Conservation (phyloP, 2,797 vertebrate genomes). For the Esox lucius region DNA sequence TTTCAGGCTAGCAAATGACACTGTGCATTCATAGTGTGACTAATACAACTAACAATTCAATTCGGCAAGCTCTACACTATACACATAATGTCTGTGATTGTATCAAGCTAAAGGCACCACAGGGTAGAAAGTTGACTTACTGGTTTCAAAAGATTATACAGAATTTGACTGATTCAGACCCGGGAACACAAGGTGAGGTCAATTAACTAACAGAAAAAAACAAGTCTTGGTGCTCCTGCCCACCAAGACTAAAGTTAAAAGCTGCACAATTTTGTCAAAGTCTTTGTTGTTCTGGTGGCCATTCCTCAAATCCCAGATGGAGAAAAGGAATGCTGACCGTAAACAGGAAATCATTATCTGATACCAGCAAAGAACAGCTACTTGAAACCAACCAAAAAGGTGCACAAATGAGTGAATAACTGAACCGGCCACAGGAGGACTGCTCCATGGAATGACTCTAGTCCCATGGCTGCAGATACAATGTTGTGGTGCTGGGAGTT, state of each 20-base stretch:
- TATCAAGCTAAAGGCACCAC: constrained; percentile 29
- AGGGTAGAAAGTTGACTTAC: constrained; percentile 34
- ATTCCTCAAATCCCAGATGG: constrained; percentile 19
- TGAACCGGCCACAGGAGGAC: constrained; percentile 28
- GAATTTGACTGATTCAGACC: constrained; percentile 1
- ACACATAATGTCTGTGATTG: constrained; percentile 10
- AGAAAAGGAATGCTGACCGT: constrained; percentile 47
- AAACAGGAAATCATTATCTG: constrained; percentile 60
- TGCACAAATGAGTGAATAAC: background rate
- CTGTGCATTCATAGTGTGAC: constrained; percentile 17
- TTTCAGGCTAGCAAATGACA: constrained; percentile 29
- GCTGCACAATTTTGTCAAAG: constrained; percentile 22
- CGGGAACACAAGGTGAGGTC: no score
- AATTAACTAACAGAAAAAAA: no score
- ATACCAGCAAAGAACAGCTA: constrained; percentile 18
- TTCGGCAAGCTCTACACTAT: constrained; percentile 29
- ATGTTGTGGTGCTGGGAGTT: constrained; percentile 30
- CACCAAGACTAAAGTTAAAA: no score
- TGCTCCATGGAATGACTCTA: constrained; percentile 44
- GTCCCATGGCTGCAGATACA: constrained; percentile 26
- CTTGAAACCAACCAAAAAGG: background rate
- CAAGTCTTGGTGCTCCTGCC: no score
- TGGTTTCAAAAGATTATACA: constrained; percentile 33
- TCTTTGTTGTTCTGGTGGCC: constrained; percentile 30
- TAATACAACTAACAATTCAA: constrained; percentile 11